These are phyloP conservation scores for Paracyclopina nana DNA, from an alignment of 1,140 invertebrate genomes.

Conservation along the genomic window DNA sequence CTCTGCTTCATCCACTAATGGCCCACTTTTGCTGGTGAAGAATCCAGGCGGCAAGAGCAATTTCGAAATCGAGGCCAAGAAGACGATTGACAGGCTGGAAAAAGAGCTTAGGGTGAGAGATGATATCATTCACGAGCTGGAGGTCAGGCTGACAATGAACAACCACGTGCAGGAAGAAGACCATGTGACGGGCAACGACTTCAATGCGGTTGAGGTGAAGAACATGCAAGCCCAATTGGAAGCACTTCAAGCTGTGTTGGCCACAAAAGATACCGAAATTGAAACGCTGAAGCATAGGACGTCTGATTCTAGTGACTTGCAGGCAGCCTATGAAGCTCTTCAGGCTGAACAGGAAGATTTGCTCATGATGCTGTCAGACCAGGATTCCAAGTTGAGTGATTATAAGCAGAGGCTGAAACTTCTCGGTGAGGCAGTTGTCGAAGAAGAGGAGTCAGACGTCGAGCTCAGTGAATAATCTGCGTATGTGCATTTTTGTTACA, in stretches of 20 bases:
- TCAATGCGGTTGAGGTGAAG: not conserved
- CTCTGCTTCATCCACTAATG: not conserved
- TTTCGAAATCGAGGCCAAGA: not conserved
- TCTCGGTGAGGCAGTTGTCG: not conserved
- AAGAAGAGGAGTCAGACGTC: no score
- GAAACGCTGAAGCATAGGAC: not conserved
- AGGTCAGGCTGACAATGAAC: no score
- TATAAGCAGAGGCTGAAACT: not conserved
- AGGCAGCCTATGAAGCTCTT: not conserved
- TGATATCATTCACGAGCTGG: not conserved
- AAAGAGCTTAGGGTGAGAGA: not conserved
- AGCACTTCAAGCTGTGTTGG: not conserved
- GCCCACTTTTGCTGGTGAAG: not conserved
- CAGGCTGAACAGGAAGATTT: not conserved
- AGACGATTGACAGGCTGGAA: no score
- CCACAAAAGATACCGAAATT: not conserved
- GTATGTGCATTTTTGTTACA: no score
- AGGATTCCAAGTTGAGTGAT: not conserved
- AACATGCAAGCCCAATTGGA: not conserved
- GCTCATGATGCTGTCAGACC: not conserved
- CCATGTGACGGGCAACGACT: not conserved
- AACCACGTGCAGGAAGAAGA: not conserved
- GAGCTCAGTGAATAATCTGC: no score
- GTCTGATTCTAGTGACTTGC: not conserved
- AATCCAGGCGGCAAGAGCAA: no score